Evolutionary conservation across 1,140 invertebrate species (phyloP).

Genomic region (Odontomachus brunneus): DNA sequence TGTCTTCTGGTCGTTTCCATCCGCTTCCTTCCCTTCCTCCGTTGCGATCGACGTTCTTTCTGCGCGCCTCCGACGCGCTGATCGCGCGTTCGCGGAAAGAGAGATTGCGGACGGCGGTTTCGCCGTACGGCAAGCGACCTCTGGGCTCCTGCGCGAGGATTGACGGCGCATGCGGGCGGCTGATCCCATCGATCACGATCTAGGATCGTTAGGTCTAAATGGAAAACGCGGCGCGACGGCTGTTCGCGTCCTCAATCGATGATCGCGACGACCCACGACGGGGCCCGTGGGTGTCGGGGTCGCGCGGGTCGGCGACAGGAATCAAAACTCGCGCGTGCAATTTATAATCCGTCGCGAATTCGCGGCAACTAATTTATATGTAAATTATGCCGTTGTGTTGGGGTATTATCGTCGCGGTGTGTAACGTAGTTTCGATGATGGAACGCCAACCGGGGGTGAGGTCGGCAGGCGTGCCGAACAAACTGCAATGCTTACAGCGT

Average conservation of each 20-base stretch:
- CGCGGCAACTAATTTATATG: slow-evolving; percentile 48
- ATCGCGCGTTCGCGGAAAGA: slow-evolving; percentile 29
- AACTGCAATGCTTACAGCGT: neutral
- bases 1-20: slow-evolving; percentile 61
- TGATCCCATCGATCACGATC: slow-evolving; percentile 36
- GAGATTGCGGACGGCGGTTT: slow-evolving; percentile 7
- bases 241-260: no score
- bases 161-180: slow-evolving; percentile 18
- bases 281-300: neutral
- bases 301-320: neutral
- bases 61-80: neutral
- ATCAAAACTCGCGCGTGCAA: slow-evolving; percentile 37
- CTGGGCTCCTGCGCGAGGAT: neutral
- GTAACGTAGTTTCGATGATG: slow-evolving; percentile 28
- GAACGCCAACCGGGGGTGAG: neutral
- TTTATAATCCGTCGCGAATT: slow-evolving; percentile 47
- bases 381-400: slow-evolving; percentile 31
- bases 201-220: slow-evolving; percentile 9
- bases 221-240: no score
- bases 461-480: neutral
- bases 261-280: slow-evolving; percentile 29
- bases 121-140: slow-evolving; percentile 13
- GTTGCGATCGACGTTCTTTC: neutral
- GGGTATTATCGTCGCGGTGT: slow-evolving; percentile 14
- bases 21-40: slow-evolving; percentile 65